phyloP scores from a whole-genome alignment of 2,888 invertebrate genomes.

The Drosophila parthenogenetica region DNA sequence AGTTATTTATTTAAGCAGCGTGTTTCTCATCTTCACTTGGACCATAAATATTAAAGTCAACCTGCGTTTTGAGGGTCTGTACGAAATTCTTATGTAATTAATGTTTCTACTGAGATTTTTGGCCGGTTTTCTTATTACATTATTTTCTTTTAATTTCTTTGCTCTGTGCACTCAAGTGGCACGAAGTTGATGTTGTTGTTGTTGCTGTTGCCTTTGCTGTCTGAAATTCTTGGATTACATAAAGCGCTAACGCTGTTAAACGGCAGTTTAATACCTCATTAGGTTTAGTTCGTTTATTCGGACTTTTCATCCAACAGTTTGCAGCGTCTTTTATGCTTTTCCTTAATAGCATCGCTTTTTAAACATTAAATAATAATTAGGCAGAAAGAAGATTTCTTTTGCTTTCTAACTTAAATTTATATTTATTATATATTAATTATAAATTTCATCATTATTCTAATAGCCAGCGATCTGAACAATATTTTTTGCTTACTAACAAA shows the following conservation, averaged over 20 bases:
- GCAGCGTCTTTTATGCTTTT: constrained; percentile 11
- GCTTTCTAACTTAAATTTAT: background rate
- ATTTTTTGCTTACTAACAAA: too few relatives aligned
- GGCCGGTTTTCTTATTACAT: constrained; percentile 9
- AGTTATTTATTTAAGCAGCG: constrained; percentile 70
- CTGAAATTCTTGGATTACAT: constrained; percentile 52
- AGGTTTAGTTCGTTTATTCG: constrained; percentile 42
- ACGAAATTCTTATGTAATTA: constrained; percentile 69
- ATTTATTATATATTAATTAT: too few relatives aligned
- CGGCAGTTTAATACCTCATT: constrained; percentile 65
- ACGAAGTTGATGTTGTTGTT: constrained; percentile 43
- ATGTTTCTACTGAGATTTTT: constrained; percentile 67
- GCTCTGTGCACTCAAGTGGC: constrained; percentile 60
- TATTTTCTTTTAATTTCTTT: constrained; percentile 4
- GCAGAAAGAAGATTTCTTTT: background rate
- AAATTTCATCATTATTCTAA: too few relatives aligned
- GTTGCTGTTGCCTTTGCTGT: constrained; percentile 25
- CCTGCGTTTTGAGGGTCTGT: constrained; percentile 52
- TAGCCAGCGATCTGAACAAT: too few relatives aligned
- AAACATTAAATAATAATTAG: constrained; percentile 27
- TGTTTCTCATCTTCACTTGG: constrained; percentile 43
- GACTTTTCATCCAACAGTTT: constrained; percentile 12
- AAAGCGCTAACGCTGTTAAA: constrained; percentile 62
- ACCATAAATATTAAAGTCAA: constrained; percentile 76
- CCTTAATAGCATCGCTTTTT: background rate